Conservation (phyloP, 2,113 vertebrate species). For the Ceyx melanurus region DNA sequence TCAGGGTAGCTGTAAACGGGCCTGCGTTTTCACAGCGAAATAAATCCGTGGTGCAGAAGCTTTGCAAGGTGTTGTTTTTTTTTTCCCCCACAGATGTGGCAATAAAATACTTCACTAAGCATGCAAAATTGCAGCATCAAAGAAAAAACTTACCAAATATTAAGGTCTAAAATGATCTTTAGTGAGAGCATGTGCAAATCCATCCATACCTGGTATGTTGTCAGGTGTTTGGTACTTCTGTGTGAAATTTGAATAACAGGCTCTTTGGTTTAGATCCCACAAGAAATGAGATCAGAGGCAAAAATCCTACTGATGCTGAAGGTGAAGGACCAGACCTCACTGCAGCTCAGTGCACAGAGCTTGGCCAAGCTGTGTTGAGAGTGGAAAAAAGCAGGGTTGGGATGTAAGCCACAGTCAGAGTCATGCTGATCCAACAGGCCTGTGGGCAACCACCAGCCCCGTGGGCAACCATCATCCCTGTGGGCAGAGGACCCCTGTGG, state of each 20-base stretch:
- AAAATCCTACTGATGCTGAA: fast-evolving
- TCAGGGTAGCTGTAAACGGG: background rate
- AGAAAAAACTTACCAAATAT: conserved; percentile 28
- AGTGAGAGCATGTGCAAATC: background rate
- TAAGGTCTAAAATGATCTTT: conserved; percentile 20
- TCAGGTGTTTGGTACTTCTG: background rate
- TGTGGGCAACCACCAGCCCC: background rate
- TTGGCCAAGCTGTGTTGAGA: fast-evolving
- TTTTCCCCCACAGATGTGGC: background rate
- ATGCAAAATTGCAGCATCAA: background rate
- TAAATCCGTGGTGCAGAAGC: background rate
- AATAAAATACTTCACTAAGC: conserved; percentile 22
- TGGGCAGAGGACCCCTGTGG: background rate
- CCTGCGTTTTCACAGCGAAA: background rate
- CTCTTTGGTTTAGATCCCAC: background rate
- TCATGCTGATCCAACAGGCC: fast-evolving
- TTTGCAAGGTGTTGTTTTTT: background rate
- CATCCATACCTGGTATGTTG: background rate
- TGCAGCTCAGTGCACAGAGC: background rate
- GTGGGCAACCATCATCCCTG: background rate
- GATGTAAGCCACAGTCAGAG: background rate
- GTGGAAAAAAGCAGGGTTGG: fast-evolving
- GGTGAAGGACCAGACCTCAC: background rate
- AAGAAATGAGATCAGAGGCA: background rate
- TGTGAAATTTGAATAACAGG: background rate